Percentiles rank a stretch among this genome's conserved stretches.
Conservation (phyloP, 2,888 invertebrate species). For the Drosophila siamana region DNA sequence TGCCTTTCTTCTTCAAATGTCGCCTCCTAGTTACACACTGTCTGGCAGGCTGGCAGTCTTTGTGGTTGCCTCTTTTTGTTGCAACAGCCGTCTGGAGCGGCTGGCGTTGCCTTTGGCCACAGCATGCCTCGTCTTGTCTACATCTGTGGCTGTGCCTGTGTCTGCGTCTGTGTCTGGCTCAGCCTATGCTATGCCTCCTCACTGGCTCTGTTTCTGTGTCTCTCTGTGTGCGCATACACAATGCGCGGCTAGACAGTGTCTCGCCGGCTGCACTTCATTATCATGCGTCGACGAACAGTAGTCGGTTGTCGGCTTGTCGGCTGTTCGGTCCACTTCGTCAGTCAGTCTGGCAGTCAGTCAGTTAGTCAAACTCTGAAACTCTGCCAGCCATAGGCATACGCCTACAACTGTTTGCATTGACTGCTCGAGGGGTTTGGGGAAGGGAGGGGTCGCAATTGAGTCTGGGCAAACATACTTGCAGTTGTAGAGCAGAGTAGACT, state of each 20-base stretch:
- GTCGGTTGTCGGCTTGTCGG: constrained; percentile 30
- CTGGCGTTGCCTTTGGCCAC: constrained; percentile 48
- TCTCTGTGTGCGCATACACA: constrained; percentile 57
- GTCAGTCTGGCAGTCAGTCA: constrained; percentile 27
- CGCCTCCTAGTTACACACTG: constrained; percentile 30
- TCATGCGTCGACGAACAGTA: constrained; percentile 76
- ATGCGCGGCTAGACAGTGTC: constrained; percentile 84
- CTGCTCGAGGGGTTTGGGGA: constrained; percentile 4
- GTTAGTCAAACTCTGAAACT: constrained; percentile 30
- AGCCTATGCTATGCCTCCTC: not conserved
- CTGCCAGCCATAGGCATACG: constrained; percentile 51
- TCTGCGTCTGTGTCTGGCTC: constrained; percentile 1
- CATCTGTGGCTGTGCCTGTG: too few relatives aligned
- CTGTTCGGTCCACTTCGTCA: constrained; percentile 43
- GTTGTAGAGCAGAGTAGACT: not conserved
- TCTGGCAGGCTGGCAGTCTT: constrained; percentile 31
- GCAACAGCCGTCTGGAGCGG: constrained; percentile 31
- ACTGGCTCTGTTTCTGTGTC: constrained; percentile 3
- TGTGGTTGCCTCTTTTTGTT: constrained; percentile 35
- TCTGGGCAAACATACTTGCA: constrained; percentile 56
- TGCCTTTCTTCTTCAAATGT: constrained; percentile 2
- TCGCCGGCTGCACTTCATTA: constrained; percentile 84
- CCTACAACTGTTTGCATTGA: constrained; percentile 72
- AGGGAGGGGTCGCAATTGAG: constrained; percentile 25
- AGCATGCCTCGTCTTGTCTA: constrained; percentile 21